These are phyloP conservation scores for Phasianus colchicus DNA, from an alignment of 2,113 vertebrate genomes.

Conservation along the genomic window DNA sequence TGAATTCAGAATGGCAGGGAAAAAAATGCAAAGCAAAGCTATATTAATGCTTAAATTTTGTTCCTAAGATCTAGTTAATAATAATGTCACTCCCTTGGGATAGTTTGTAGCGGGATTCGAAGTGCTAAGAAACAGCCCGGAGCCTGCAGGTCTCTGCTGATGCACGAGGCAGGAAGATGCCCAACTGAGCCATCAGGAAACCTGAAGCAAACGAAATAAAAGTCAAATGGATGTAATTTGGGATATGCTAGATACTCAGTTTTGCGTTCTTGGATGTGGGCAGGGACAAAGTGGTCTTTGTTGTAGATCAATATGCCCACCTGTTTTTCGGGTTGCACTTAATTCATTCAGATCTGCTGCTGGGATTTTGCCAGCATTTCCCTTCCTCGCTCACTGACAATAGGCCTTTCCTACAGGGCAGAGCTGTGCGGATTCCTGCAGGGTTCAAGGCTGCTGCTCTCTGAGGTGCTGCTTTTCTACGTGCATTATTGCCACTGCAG, in stretches of 20 bases:
- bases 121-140: background rate
- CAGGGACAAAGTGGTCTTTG: background rate
- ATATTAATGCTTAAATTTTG: background rate
- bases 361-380: slow-evolving; percentile 13
- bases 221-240: background rate
- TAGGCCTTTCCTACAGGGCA: background rate
- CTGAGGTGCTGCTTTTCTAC: background rate
- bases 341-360: background rate
- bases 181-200: background rate
- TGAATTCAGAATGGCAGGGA: background rate
- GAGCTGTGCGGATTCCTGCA: background rate
- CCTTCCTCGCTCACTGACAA: background rate
- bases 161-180: background rate
- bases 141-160: background rate
- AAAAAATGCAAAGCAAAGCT: background rate
- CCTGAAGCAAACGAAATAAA: background rate
- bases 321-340: background rate
- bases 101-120: background rate
- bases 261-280: background rate
- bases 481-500: fast-evolving
- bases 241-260: background rate
- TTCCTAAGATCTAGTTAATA: background rate
- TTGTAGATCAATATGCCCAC: background rate
- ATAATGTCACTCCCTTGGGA: background rate
- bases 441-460: background rate